A percentile compares a stretch with the other conserved stretches of the same genome.
phyloP scores from a whole-genome alignment of 2,888 invertebrate genomes.

The Antheraea assamensis region DNA sequence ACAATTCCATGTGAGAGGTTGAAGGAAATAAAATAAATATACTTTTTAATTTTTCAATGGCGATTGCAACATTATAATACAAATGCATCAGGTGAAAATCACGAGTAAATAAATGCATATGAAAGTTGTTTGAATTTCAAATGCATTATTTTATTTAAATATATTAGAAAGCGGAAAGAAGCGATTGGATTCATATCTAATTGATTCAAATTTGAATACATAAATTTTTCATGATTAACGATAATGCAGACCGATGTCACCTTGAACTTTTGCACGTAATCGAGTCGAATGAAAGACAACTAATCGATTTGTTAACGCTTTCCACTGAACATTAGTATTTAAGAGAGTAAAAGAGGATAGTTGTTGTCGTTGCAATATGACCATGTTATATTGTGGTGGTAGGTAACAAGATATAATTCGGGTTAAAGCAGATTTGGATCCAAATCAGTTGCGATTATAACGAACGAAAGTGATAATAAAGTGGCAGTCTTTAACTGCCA shows the following conservation, averaged over 20 bases:
- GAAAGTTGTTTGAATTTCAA: background rate
- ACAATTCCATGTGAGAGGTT: no score
- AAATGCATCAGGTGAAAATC: background rate
- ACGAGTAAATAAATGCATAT: background rate
- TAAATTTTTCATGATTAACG: background rate
- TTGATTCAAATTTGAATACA: background rate
- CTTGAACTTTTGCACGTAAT: background rate
- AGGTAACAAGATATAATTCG: background rate
- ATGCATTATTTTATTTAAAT: background rate
- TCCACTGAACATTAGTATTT: background rate
- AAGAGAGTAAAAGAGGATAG: background rate
- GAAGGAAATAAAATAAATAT: background rate
- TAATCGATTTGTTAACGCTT: conserved; percentile 8
- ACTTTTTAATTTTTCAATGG: background rate
- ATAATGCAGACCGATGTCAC: background rate
- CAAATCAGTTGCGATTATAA: background rate
- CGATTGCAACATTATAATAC: background rate
- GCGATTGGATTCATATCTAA: background rate
- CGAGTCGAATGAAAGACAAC: background rate
- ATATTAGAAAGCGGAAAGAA: background rate
- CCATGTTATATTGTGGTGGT: background rate
- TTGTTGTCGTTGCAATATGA: background rate
- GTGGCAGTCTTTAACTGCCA: background rate
- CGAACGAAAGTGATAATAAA: background rate
- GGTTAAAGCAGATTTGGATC: no score